A percentile compares a stretch with the other conserved stretches of the same genome.
Conservation (phyloP, 2,888 invertebrate species). For the Drosophila setosimentum region DNA sequence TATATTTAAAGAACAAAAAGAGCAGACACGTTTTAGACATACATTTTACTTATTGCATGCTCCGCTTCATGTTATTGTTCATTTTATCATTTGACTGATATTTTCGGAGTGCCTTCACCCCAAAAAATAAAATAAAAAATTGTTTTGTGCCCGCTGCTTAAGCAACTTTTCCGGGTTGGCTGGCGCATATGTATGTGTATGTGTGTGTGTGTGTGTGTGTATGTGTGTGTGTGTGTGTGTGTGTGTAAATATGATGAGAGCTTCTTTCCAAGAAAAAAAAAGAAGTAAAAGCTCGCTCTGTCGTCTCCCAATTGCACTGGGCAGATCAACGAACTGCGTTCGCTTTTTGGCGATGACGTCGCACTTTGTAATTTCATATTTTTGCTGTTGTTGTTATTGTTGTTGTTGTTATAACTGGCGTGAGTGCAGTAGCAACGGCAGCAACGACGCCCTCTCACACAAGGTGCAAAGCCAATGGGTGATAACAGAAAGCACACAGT, state of each 20-base stretch:
- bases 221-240: background rate
- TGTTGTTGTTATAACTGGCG: slow-evolving; percentile 50
- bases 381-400: slow-evolving; percentile 12
- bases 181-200: slow-evolving; percentile 16
- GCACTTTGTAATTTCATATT: slow-evolving; percentile 65
- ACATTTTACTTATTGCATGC: slow-evolving; percentile 69
- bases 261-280: slow-evolving; percentile 55
- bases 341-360: slow-evolving; percentile 71
- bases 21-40: slow-evolving; percentile 73
- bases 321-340: slow-evolving; percentile 74
- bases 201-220: no score
- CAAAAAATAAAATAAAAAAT: slow-evolving; percentile 28
- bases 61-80: slow-evolving; percentile 54
- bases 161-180: slow-evolving; percentile 63
- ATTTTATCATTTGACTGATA: slow-evolving; percentile 77
- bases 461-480: slow-evolving; percentile 63
- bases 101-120: slow-evolving; percentile 77
- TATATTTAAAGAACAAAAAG: slow-evolving; percentile 39
- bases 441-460: slow-evolving; percentile 34
- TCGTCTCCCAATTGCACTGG: slow-evolving; percentile 26
- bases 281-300: slow-evolving; percentile 64
- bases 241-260: slow-evolving; percentile 37
- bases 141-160: slow-evolving; percentile 43
- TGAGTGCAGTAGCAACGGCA: slow-evolving; percentile 23
- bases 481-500: slow-evolving; percentile 54